Percentiles rank a stretch among this genome's conserved stretches.
Conservation (phyloP, 2,888 invertebrate genomes). For the Tanypteryx hageni region DNA sequence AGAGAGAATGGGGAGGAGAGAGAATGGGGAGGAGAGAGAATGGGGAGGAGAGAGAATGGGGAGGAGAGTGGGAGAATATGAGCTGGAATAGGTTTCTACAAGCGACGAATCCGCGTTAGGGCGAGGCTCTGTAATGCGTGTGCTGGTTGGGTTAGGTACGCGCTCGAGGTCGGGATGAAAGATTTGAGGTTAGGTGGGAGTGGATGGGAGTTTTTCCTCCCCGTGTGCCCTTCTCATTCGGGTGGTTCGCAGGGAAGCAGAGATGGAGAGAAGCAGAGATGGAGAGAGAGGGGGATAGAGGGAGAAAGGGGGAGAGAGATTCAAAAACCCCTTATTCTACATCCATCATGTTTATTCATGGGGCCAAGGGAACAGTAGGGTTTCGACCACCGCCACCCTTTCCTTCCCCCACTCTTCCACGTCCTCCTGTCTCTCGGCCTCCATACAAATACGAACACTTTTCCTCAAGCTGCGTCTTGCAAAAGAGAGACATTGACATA, state of each 20-base stretch:
- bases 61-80: too few species aligned
- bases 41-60: too few species aligned
- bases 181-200: too few species aligned
- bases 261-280: neutral
- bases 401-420: too few species aligned
- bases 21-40: neutral
- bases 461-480: neutral
- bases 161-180: too few species aligned
- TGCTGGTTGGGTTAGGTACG: too few species aligned
- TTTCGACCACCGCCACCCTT: neutral
- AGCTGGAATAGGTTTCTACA: too few species aligned
- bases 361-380: slow-evolving; percentile 2
- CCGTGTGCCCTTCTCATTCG: neutral
- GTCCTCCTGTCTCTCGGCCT: neutral
- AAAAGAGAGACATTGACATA: slow-evolving; percentile 8
- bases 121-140: too few species aligned
- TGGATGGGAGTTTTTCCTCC: too few species aligned
- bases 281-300: neutral
- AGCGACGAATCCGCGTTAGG: too few species aligned
- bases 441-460: neutral
- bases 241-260: neutral
- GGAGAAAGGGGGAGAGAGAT: neutral
- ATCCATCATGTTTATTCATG: slow-evolving; percentile 54
- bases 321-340: neutral
- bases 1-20: neutral